These are phyloP conservation scores for Cheumatopsyche charites DNA, from an alignment of 1,140 invertebrate species.

Conservation along the genomic window DNA sequence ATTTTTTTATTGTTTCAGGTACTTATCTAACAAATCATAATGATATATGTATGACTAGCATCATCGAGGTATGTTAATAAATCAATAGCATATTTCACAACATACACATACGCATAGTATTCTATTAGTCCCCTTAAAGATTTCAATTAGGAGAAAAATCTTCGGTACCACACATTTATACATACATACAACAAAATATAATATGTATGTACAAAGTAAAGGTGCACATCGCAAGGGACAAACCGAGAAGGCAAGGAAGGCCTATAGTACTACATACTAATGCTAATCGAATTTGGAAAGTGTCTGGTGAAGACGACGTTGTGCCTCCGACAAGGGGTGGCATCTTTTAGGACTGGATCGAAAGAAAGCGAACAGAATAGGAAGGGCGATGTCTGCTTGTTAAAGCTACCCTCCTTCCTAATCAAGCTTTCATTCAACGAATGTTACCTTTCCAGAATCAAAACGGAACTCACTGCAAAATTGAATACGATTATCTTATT, in stretches of 20 bases:
- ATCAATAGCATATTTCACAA: too few relatives aligned
- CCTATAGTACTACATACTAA: too few relatives aligned
- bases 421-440: slow-evolving; percentile 38
- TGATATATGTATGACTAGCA: too few relatives aligned
- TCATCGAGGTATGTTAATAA: too few relatives aligned
- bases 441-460: slow-evolving; percentile 5
- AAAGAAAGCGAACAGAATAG: slow-evolving; percentile 38
- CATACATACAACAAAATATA: too few relatives aligned
- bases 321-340: too few relatives aligned
- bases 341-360: slow-evolving; percentile 25
- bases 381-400: slow-evolving; percentile 36
- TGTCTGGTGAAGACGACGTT: slow-evolving; percentile 26
- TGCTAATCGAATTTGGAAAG: slow-evolving; percentile 47
- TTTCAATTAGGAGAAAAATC: slow-evolving; percentile 45
- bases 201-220: background rate
- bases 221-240: slow-evolving; percentile 10
- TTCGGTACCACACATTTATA: slow-evolving; percentile 37
- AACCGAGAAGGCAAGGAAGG: slow-evolving; percentile 24
- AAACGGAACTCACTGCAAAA: background rate
- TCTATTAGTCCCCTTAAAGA: slow-evolving; percentile 34
- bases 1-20: too few relatives aligned
- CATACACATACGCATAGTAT: background rate
- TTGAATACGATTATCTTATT: too few relatives aligned
- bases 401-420: slow-evolving; percentile 43
- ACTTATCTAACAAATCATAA: too few relatives aligned